phyloP scores from a whole-genome alignment of 2,113 vertebrate genomes.

The Steatornis caripensis region DNA sequence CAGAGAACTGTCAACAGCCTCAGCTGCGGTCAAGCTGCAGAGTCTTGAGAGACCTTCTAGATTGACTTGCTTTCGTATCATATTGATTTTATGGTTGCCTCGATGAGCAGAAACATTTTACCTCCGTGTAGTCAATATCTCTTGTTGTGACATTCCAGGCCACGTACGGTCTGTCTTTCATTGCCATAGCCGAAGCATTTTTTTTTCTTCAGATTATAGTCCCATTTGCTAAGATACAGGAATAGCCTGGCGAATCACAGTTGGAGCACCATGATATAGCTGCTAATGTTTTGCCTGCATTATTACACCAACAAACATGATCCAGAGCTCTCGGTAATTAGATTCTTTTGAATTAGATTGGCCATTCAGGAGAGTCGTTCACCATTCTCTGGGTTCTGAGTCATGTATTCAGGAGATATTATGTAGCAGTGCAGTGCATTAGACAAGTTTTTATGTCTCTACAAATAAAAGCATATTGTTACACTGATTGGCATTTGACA shows the following conservation, averaged over 20 bases:
- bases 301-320: slow-evolving; percentile 88
- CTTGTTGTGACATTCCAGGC: slow-evolving; percentile 87
- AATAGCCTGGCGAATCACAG: slow-evolving; percentile 83
- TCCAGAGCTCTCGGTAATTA: slow-evolving; percentile 83
- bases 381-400: slow-evolving; percentile 84
- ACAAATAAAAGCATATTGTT: slow-evolving; percentile 91
- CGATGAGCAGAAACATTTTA: slow-evolving; percentile 83
- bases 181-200: slow-evolving; percentile 72
- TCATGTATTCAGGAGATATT: slow-evolving; percentile 87
- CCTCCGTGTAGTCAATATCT: slow-evolving; percentile 83
- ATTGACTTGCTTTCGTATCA: slow-evolving; percentile 84
- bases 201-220: slow-evolving; percentile 78
- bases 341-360: slow-evolving; percentile 88
- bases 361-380: slow-evolving; percentile 84
- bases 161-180: slow-evolving; percentile 73
- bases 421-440: slow-evolving; percentile 85
- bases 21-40: slow-evolving; percentile 81
- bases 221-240: slow-evolving; percentile 86
- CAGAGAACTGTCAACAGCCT: slow-evolving; percentile 83
- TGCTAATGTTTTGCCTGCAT: slow-evolving; percentile 87
- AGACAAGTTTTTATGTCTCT: slow-evolving; percentile 89
- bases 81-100: slow-evolving; percentile 86
- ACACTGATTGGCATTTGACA: slow-evolving; percentile 89
- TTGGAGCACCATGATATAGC: slow-evolving; percentile 87
- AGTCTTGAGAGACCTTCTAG: slow-evolving; percentile 82